Conservation (phyloP, 2,113 vertebrate species). For the Madoqua kirkii region DNA sequence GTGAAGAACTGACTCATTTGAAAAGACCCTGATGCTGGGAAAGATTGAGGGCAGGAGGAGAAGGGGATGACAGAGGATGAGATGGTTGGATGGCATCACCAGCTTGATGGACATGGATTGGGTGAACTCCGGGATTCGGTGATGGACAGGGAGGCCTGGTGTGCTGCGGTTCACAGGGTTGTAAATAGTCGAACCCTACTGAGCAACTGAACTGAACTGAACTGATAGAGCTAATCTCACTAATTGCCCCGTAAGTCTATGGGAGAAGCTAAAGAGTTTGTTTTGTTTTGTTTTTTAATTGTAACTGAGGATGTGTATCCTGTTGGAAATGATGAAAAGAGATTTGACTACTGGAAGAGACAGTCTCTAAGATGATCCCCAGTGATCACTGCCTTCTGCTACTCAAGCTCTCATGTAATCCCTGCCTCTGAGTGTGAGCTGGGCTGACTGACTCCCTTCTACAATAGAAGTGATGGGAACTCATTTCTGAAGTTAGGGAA, state of each 20-base stretch:
- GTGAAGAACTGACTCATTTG: neutral
- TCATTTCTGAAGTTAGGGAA: neutral
- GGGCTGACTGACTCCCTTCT: neutral
- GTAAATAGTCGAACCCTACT: neutral
- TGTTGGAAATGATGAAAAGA: neutral
- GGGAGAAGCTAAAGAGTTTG: neutral
- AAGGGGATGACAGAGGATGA: neutral
- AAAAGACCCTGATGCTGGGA: neutral
- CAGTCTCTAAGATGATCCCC: neutral
- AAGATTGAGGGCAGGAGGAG: neutral
- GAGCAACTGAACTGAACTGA: neutral
- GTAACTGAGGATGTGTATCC: neutral
- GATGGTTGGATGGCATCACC: neutral
- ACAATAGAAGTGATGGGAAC: neutral
- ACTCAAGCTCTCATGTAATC: neutral
- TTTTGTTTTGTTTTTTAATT: neutral
- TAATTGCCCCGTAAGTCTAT: neutral
- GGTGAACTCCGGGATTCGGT: neutral
- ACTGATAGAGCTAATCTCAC: neutral
- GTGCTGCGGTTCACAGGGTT: fast-evolving
- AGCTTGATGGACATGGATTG: neutral
- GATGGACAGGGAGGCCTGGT: neutral
- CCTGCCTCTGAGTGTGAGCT: neutral
- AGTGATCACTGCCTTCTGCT: neutral
- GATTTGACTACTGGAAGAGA: neutral